phyloP scores from a whole-genome alignment of 2,113 vertebrate species.

The Oreochromis spilurus region DNA sequence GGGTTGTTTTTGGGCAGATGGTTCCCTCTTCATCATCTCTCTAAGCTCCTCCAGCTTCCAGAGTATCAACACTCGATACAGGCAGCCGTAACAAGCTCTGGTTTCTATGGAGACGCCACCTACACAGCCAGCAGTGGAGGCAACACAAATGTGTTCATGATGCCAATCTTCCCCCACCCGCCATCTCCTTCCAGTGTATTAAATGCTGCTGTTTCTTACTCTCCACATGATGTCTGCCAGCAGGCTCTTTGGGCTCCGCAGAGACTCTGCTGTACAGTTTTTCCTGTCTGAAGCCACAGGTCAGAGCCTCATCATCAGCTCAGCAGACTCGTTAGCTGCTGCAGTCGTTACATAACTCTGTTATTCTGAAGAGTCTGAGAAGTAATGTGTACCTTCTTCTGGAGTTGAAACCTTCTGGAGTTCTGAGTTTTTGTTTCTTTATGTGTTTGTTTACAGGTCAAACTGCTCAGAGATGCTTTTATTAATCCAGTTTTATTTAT shows the following conservation, averaged over 20 bases:
- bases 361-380: not conserved
- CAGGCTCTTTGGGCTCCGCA: not conserved
- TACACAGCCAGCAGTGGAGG: conserved; percentile 37
- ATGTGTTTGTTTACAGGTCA: not conserved
- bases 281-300: not conserved
- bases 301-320: not conserved
- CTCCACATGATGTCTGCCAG: not conserved
- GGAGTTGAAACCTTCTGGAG: not conserved
- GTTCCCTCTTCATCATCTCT: not conserved
- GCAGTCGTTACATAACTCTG: not conserved
- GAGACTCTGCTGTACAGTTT: not conserved
- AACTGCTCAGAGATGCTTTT: not conserved
- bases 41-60: not conserved
- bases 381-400: not conserved
- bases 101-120: conserved; percentile 64
- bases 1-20: not conserved
- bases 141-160: conserved; percentile 7
- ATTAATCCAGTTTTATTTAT: not conserved
- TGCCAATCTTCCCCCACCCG: not conserved
- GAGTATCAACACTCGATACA: not conserved
- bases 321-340: not conserved
- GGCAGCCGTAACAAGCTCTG: conserved; percentile 21
- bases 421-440: not conserved
- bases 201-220: not conserved
- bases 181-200: not conserved